Conservation (phyloP, 2,888 invertebrate genomes). For the Capitulum mitella region DNA sequence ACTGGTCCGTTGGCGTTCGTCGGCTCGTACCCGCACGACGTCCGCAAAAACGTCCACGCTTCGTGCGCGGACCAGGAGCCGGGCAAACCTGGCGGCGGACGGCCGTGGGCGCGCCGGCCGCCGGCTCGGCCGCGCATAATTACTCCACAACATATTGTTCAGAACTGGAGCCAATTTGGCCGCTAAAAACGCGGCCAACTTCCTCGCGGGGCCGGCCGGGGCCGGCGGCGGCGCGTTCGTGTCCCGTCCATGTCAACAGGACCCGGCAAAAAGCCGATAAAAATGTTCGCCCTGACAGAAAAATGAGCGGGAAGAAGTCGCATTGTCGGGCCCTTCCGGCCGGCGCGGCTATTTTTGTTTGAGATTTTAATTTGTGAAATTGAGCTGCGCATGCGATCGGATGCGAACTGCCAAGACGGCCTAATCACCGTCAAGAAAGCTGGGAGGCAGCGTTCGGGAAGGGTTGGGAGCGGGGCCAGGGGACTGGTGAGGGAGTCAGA, state of each 20-base stretch:
- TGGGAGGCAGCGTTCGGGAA: not conserved
- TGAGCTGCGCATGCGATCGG: not conserved
- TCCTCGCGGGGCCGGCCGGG: not conserved
- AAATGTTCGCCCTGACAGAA: constrained; percentile 1
- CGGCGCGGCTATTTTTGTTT: constrained; percentile 4
- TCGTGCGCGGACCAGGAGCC: too few species aligned
- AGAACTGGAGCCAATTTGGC: not conserved
- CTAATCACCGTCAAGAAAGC: not conserved
- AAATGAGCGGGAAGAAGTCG: constrained; percentile 18
- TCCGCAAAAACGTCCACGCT: too few species aligned
- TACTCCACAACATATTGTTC: not conserved
- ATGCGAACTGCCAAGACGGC: not conserved
- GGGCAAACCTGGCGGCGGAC: too few species aligned
- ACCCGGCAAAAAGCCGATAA: constrained; percentile 3
- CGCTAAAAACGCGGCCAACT: not conserved
- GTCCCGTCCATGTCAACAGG: constrained; percentile 8
- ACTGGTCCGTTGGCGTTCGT: too few species aligned
- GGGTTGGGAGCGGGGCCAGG: not conserved
- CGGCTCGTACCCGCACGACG: too few species aligned
- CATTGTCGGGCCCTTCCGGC: not conserved
- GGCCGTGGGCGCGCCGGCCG: not conserved
- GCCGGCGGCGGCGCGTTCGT: not conserved
- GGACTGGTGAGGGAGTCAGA: too few species aligned
- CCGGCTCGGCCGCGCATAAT: not conserved
- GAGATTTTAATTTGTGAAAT: constrained; percentile 20